Conservation (phyloP, 2,888 invertebrate species). For the Apantesis nais region DNA sequence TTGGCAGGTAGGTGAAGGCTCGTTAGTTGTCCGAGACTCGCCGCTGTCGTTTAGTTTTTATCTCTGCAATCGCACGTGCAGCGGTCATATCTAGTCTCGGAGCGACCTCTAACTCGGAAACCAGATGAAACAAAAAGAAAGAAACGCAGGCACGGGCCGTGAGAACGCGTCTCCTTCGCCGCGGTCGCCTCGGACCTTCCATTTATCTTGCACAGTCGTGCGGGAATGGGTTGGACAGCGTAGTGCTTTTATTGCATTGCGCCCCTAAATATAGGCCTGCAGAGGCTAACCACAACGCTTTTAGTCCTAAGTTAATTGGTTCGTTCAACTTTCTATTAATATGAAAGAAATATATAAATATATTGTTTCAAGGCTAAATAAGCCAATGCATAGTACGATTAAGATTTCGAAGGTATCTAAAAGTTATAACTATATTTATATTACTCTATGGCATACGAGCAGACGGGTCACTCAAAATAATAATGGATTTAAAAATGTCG, state of each 20-base stretch:
- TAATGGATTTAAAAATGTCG: neutral
- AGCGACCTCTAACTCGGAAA: constrained; percentile 83
- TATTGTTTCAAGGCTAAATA: constrained; percentile 8
- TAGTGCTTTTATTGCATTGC: constrained; percentile 83
- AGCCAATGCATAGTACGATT: neutral
- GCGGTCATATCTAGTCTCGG: constrained; percentile 76
- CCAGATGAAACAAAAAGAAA: constrained; percentile 80
- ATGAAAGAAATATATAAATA: constrained; percentile 42
- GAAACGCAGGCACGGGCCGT: constrained; percentile 81
- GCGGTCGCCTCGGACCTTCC: constrained; percentile 70
- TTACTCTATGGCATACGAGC: too few species aligned
- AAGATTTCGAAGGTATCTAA: neutral
- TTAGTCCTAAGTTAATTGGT: constrained; percentile 72
- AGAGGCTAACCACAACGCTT: constrained; percentile 72
- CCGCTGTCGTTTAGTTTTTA: constrained; percentile 74
- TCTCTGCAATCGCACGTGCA: constrained; percentile 74
- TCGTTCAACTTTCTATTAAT: constrained; percentile 60
- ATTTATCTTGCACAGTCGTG: constrained; percentile 85
- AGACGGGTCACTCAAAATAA: neutral
- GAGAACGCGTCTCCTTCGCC: constrained; percentile 80
- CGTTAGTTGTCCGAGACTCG: constrained; percentile 64
- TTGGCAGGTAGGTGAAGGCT: constrained; percentile 66
- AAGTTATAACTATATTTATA: too few species aligned
- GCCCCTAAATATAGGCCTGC: constrained; percentile 82
- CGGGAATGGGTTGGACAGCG: constrained; percentile 79